Percentiles rank a stretch among this genome's conserved stretches.
Conservation (phyloP, 23 tunicate genomes). For the Oikopleura albicans region DNA sequence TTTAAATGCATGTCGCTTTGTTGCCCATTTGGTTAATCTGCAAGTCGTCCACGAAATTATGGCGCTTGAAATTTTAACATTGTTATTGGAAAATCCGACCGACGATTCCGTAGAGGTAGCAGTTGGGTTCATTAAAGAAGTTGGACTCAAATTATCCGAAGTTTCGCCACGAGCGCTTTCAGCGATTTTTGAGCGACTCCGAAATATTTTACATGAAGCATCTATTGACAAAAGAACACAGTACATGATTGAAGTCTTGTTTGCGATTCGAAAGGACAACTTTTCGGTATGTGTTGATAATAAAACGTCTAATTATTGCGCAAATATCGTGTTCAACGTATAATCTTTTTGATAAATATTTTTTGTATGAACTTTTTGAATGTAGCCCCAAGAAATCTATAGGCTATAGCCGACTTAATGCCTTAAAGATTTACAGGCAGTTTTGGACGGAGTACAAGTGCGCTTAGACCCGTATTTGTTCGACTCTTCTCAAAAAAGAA, state of each 20-base stretch:
- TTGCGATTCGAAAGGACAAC: conserved; percentile 76
- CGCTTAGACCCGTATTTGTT: too few relatives aligned
- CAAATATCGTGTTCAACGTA: too few relatives aligned
- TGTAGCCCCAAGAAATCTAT: too few relatives aligned
- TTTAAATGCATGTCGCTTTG: conserved; percentile 62
- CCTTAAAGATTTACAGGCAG: too few relatives aligned
- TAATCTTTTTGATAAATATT: too few relatives aligned
- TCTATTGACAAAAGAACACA: conserved; percentile 68
- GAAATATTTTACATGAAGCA: conserved; percentile 63
- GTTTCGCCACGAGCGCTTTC: conserved; percentile 66
- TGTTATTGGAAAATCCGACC: conserved; percentile 65
- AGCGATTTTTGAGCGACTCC: conserved; percentile 63
- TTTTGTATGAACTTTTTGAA: too few relatives aligned
- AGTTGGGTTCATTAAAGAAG: conserved; percentile 67
- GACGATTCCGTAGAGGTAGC: conserved; percentile 98
- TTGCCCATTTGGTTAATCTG: conserved; percentile 78
- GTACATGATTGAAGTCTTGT: conserved; percentile 92
- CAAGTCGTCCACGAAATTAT: conserved; percentile 91
- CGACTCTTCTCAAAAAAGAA: too few relatives aligned
- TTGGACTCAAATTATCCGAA: conserved; percentile 64
- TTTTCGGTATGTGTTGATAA: conserved; percentile 34
- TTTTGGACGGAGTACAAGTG: too few relatives aligned
- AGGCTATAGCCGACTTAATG: too few relatives aligned
- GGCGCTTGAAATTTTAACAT: conserved; percentile 57
- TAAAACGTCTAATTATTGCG: too few relatives aligned